Percentiles rank a stretch among this genome's conserved stretches.
These are phyloP conservation scores for Xenopus laevis DNA, from an alignment of 2,113 vertebrate genomes.

Conservation along the genomic window DNA sequence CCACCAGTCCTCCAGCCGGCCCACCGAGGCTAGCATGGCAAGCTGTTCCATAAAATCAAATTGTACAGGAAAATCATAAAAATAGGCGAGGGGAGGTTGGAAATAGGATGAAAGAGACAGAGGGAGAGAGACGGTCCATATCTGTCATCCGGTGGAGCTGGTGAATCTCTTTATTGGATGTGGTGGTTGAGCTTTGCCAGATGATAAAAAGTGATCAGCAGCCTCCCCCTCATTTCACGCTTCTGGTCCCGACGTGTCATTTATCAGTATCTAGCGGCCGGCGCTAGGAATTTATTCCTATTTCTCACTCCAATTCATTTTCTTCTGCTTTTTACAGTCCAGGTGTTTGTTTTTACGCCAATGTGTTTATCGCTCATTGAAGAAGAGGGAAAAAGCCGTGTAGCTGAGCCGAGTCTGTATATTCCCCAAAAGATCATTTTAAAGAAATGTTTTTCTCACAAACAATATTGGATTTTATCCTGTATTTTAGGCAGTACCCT, in stretches of 20 bases:
- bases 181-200: neutral
- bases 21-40: neutral
- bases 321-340: slow-evolving; percentile 24
- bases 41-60: neutral
- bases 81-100: slow-evolving; percentile 1
- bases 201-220: slow-evolving; percentile 42
- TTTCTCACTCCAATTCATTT: slow-evolving; percentile 25
- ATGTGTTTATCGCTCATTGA: slow-evolving; percentile 5
- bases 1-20: neutral
- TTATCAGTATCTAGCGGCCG: slow-evolving; percentile 35
- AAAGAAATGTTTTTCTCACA: too few relatives aligned
- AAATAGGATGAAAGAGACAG: neutral
- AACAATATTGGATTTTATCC: too few relatives aligned
- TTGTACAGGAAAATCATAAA: slow-evolving; percentile 1
- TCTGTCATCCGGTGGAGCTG: slow-evolving; percentile 9
- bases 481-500: too few relatives aligned
- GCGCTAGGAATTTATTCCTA: slow-evolving; percentile 27
- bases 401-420: too few relatives aligned
- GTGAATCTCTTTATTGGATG: slow-evolving; percentile 11
- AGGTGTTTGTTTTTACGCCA: slow-evolving; percentile 27
- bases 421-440: too few relatives aligned
- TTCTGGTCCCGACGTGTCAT: slow-evolving; percentile 17
- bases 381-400: too few relatives aligned
- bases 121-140: neutral
- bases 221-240: slow-evolving; percentile 30